A percentile compares a stretch with the other conserved stretches of the same genome.
Evolutionary conservation across 2,113 vertebrate species (phyloP).

Genomic region (Pipra filicauda): DNA sequence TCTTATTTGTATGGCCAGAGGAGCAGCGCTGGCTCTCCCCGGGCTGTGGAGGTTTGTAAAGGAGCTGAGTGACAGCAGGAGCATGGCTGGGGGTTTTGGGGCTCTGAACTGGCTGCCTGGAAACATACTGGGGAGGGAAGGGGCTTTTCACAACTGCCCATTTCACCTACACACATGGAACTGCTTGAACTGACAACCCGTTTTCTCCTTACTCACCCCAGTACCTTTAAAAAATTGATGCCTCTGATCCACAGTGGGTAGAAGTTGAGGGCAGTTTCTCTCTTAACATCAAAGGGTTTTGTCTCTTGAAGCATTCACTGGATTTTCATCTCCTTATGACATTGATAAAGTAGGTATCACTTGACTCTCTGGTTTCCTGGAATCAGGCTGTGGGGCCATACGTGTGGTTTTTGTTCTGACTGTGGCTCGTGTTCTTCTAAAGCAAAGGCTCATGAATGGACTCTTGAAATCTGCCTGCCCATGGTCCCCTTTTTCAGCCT

Average conservation of each 20-base stretch:
- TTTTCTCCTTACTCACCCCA: background rate
- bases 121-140: fast-evolving
- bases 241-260: background rate
- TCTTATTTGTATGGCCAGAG: background rate
- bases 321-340: background rate
- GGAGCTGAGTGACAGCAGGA: background rate
- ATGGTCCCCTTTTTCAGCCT: background rate
- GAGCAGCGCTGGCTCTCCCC: background rate
- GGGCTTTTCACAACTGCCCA: background rate
- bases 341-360: background rate
- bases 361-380: background rate
- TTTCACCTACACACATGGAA: background rate
- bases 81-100: background rate
- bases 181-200: background rate
- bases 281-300: background rate
- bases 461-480: background rate
- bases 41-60: background rate
- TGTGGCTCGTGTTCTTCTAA: background rate
- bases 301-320: background rate
- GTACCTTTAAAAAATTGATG: fast-evolving
- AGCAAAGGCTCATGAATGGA: background rate
- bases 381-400: background rate
- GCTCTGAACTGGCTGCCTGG: background rate
- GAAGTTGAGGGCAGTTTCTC: background rate
- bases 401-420: background rate